Conservation (phyloP, 2,888 invertebrate species). For the Cataglyphis cursor region DNA sequence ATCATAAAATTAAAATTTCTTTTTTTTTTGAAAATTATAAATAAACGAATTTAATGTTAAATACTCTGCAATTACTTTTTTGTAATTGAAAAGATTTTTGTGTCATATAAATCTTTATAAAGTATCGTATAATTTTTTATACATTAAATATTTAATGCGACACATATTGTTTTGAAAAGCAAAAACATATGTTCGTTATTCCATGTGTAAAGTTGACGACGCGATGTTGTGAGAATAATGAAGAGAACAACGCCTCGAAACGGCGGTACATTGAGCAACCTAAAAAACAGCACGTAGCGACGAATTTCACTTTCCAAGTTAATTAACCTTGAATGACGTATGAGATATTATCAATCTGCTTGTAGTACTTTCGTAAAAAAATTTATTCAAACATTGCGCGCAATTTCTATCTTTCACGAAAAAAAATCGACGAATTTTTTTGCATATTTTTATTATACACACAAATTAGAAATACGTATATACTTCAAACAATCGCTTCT, state of each 20-base stretch:
- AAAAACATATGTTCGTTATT: slow-evolving; percentile 22
- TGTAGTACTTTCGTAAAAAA: slow-evolving; percentile 42
- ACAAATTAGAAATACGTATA: slow-evolving; percentile 1
- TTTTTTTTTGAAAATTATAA: background rate
- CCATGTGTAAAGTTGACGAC: background rate
- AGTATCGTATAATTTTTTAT: background rate
- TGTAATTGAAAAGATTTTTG: background rate
- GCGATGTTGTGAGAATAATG: slow-evolving; percentile 36
- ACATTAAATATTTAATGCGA: background rate
- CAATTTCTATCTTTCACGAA: slow-evolving; percentile 21
- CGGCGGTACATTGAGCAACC: slow-evolving; percentile 41
- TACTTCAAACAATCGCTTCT: background rate
- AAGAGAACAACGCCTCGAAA: slow-evolving; percentile 41
- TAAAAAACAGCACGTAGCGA: slow-evolving; percentile 36
- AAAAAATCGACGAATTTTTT: background rate
- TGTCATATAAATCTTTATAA: background rate
- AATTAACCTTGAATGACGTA: slow-evolving; percentile 54
- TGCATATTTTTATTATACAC: background rate
- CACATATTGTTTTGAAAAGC: background rate
- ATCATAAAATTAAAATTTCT: background rate
- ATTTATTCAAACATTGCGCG: background rate
- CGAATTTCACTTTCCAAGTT: slow-evolving; percentile 58
- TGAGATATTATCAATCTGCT: slow-evolving; percentile 41
- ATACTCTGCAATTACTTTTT: background rate
- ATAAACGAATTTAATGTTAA: background rate